These are phyloP conservation scores for Temnothorax unifasciatus DNA, from an alignment of 2,888 invertebrate species.

Conservation along the genomic window DNA sequence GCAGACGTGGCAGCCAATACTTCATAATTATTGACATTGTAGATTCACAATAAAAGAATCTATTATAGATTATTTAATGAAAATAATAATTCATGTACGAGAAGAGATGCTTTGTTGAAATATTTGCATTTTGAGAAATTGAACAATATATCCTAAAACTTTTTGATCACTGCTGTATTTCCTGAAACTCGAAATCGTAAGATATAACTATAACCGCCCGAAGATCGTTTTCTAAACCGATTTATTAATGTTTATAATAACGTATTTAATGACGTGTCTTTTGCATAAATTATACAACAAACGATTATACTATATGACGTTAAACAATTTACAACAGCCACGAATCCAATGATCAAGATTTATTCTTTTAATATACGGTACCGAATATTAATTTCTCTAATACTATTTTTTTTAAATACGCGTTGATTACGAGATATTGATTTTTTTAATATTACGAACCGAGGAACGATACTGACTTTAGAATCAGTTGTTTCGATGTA, in stretches of 20 bases:
- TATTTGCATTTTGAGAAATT: background rate
- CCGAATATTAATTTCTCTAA: background rate
- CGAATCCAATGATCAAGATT: background rate
- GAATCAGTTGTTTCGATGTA: background rate
- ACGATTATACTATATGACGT: background rate
- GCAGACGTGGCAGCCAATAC: conserved; percentile 4
- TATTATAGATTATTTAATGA: conserved; percentile 3
- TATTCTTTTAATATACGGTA: background rate
- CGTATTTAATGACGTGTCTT: conserved; percentile 4
- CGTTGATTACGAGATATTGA: background rate
- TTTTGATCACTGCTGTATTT: background rate
- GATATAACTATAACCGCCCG: background rate
- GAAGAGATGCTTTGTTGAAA: background rate
- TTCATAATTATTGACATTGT: background rate
- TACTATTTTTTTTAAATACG: background rate
- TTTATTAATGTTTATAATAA: conserved; percentile 33
- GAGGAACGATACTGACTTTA: background rate
- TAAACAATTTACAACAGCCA: background rate
- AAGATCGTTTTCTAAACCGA: background rate
- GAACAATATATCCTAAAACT: background rate
- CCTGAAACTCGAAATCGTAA: background rate
- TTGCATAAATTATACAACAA: conserved; percentile 25
- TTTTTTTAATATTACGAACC: background rate
- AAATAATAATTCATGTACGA: background rate
- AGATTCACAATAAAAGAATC: conserved; percentile 7